phyloP scores from a whole-genome alignment of 2,888 invertebrate species.

The Dryomyza anilis region DNA sequence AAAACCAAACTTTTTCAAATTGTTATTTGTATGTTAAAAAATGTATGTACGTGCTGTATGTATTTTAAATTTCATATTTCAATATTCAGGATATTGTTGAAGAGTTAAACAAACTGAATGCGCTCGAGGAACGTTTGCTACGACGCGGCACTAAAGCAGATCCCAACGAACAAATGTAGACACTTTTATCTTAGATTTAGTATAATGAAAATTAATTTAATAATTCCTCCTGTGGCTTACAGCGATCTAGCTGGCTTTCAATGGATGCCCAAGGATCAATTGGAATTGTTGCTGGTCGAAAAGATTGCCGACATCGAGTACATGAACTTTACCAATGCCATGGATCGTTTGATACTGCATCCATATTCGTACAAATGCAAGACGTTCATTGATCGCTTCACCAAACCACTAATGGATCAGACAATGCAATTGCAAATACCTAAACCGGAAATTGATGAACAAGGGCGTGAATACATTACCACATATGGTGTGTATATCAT shows the following conservation, averaged over 20 bases:
- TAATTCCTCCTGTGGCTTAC: conserved; percentile 30
- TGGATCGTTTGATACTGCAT: conserved; percentile 73
- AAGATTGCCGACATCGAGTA: conserved; percentile 72
- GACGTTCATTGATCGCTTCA: conserved; percentile 76
- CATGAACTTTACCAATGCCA: conserved; percentile 71
- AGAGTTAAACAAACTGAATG: conserved; percentile 70
- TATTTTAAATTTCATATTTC: too few species aligned
- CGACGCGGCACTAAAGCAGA: conserved; percentile 68
- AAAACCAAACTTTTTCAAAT: conserved; percentile 81
- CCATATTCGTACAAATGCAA: conserved; percentile 74
- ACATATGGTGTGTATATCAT: conserved; percentile 66
- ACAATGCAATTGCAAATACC: conserved; percentile 68
- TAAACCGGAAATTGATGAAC: conserved; percentile 71
- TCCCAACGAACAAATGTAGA: conserved; percentile 67
- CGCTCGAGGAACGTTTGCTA: conserved; percentile 73
- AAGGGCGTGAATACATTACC: conserved; percentile 75
- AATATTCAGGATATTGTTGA: conserved; percentile 70
- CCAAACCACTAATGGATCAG: conserved; percentile 67
- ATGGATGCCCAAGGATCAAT: conserved; percentile 71
- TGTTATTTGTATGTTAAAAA: conserved; percentile 73
- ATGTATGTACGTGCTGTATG: too few species aligned
- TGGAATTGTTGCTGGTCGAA: conserved; percentile 73
- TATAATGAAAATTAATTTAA: background rate
- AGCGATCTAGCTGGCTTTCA: conserved; percentile 66
- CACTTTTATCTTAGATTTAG: conserved; percentile 22